Percentiles rank a stretch among this genome's conserved stretches.
These are phyloP conservation scores for Chelonia mydas DNA, from an alignment of 2,797 vertebrate species.

Conservation along the genomic window DNA sequence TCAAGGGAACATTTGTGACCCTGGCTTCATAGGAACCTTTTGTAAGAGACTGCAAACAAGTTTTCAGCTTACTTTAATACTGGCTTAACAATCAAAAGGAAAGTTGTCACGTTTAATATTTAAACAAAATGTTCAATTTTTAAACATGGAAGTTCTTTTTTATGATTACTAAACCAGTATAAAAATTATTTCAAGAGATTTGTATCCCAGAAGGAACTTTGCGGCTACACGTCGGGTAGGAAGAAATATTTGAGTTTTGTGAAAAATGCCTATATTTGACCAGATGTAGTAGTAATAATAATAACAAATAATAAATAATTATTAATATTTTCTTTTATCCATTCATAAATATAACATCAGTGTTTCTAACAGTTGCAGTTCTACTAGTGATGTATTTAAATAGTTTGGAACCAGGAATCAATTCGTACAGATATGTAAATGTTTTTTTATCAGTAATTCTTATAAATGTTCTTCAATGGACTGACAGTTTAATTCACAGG, in stretches of 20 bases:
- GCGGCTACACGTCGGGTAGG: too few relatives aligned
- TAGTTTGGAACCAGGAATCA: not conserved
- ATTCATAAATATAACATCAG: not conserved
- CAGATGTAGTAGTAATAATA: not conserved
- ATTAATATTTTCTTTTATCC: not conserved
- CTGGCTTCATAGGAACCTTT: not conserved
- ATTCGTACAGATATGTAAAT: not conserved
- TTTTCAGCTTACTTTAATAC: not conserved
- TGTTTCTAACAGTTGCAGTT: not conserved
- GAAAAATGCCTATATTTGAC: not conserved
- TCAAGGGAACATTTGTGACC: not conserved
- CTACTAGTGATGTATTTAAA: not conserved
- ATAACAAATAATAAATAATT: too few relatives aligned
- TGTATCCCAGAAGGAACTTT: not conserved
- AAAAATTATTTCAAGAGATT: not conserved
- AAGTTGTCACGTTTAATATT: not conserved
- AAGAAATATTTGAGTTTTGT: not conserved
- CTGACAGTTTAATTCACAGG: not conserved
- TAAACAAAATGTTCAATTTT: not conserved
- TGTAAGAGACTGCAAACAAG: not conserved
- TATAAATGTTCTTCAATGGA: not conserved
- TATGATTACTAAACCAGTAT: not conserved
- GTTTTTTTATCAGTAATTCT: not conserved
- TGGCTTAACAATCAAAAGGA: not conserved
- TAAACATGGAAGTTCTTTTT: not conserved